A percentile compares a stretch with the other conserved stretches of the same genome.
phyloP scores from a whole-genome alignment of 2,888 invertebrate genomes.

The Chrysotoxum bicinctum region DNA sequence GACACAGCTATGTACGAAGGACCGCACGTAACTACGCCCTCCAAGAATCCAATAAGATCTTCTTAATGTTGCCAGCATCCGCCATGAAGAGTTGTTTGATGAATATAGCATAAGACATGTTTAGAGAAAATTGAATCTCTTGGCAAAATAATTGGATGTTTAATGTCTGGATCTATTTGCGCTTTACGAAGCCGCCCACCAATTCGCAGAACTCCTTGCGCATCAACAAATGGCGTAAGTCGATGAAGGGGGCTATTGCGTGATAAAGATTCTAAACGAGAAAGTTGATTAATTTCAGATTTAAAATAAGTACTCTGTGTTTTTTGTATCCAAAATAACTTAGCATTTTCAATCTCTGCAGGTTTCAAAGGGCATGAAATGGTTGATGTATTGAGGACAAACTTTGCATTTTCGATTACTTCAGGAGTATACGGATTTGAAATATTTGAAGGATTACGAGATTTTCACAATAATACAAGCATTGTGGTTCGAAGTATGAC shows the following conservation, averaged over 20 bases:
- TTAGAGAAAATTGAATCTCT: conserved; percentile 35
- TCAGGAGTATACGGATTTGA: neutral
- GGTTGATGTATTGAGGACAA: too few species aligned
- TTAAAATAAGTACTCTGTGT: too few species aligned
- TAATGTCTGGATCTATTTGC: too few species aligned
- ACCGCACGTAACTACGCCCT: conserved; percentile 5
- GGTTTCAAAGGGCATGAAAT: too few species aligned
- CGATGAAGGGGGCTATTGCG: neutral
- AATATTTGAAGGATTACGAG: neutral
- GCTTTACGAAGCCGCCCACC: conserved; percentile 60
- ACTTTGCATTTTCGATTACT: neutral
- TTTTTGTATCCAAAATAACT: too few species aligned
- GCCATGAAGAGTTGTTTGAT: conserved; percentile 44
- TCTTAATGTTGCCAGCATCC: conserved; percentile 47
- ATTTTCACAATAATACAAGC: neutral
- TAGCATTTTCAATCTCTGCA: too few species aligned
- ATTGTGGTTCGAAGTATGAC: too few species aligned
- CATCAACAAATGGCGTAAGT: neutral
- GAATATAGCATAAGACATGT: conserved; percentile 32
- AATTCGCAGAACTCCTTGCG: conserved; percentile 19
- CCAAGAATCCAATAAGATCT: conserved; percentile 36
- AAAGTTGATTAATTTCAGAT: too few species aligned
- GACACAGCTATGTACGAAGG: too few species aligned
- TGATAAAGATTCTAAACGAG: too few species aligned
- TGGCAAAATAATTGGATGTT: conserved; percentile 54